Conservation (phyloP, 2,113 vertebrate genomes). For the Pseudorhombus dupliciocellatus region DNA sequence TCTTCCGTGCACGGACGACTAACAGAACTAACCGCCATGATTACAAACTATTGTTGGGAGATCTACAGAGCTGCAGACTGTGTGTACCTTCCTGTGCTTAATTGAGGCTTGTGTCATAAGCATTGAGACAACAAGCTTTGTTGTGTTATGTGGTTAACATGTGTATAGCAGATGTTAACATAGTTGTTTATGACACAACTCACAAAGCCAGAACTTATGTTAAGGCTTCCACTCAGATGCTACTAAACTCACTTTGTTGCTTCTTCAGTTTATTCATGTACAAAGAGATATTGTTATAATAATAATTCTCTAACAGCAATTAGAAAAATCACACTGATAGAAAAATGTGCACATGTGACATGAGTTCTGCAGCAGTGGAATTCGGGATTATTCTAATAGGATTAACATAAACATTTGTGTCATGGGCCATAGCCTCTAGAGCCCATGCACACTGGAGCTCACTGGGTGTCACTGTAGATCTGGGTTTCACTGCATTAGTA, state of each 20-base stretch:
- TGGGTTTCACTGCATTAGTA: neutral
- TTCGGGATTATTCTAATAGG: conserved; percentile 72
- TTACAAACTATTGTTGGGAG: conserved; percentile 18
- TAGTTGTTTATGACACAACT: neutral
- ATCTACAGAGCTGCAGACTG: neutral
- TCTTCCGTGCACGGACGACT: conserved; percentile 4
- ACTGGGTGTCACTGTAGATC: neutral
- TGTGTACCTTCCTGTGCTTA: conserved; percentile 38
- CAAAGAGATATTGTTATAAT: neutral
- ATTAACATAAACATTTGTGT: conserved; percentile 62
- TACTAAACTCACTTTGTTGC: conserved; percentile 1
- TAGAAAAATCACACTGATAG: neutral
- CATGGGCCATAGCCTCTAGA: conserved; percentile 25
- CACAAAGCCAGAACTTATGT: neutral
- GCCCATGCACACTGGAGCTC: neutral
- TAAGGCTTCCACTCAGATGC: neutral
- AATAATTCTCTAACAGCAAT: neutral
- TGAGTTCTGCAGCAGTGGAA: conserved; percentile 40
- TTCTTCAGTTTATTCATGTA: neutral
- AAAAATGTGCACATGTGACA: conserved; percentile 41
- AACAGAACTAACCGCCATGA: conserved; percentile 46
- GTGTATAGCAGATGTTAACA: neutral
- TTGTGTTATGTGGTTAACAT: conserved; percentile 3
- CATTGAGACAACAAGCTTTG: conserved; percentile 8
- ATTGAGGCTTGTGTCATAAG: conserved; percentile 35